Conservation (phyloP, 2,797 vertebrate species). For the Sebastes matsubarae region DNA sequence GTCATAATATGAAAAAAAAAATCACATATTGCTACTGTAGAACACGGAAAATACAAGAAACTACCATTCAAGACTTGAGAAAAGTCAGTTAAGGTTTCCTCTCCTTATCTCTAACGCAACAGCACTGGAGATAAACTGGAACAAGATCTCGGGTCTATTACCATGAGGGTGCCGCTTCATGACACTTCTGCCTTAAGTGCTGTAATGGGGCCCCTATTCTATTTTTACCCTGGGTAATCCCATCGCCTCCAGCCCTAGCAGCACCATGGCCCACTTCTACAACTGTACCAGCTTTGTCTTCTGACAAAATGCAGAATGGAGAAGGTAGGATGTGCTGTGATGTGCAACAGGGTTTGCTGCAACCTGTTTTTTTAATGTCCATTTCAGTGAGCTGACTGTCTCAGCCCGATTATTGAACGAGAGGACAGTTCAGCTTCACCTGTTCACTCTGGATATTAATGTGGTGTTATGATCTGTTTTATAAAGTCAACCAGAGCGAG, state of each 20-base stretch:
- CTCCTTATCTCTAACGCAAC: background rate
- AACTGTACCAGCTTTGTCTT: background rate
- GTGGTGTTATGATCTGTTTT: background rate
- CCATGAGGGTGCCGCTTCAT: background rate
- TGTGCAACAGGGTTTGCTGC: background rate
- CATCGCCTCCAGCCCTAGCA: background rate
- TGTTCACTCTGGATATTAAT: slow-evolving; percentile 10
- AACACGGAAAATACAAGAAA: background rate
- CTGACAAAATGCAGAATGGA: background rate
- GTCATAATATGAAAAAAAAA: background rate
- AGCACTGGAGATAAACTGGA: background rate
- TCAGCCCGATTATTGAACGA: slow-evolving; percentile 12
- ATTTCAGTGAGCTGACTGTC: background rate
- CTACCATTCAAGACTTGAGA: background rate
- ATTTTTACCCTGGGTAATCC: slow-evolving; percentile 29
- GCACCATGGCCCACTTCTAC: slow-evolving; percentile 16
- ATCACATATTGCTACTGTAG: too few relatives aligned
- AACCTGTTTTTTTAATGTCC: background rate
- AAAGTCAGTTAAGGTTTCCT: background rate
- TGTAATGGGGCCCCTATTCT: slow-evolving; percentile 11
- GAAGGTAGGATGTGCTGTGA: background rate
- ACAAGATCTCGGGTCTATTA: background rate
- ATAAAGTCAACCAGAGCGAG: background rate
- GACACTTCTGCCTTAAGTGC: background rate
- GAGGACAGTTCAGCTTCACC: slow-evolving; percentile 13